A percentile compares a stretch with the other conserved stretches of the same genome.
These are phyloP conservation scores for Agrenia bidenticulata DNA, from an alignment of 2,888 invertebrate genomes.

Conservation along the genomic window DNA sequence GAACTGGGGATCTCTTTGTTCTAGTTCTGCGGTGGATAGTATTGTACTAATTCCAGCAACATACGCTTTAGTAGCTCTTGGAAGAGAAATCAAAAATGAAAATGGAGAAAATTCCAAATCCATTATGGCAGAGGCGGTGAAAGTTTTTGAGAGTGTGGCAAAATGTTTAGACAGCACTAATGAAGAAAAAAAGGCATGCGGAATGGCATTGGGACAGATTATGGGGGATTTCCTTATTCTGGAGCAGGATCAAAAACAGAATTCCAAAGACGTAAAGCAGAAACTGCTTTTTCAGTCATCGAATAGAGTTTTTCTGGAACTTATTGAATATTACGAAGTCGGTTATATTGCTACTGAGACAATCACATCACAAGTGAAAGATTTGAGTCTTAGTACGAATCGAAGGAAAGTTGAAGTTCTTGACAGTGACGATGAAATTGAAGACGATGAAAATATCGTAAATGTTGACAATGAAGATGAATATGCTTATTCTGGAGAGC, in stretches of 20 bases:
- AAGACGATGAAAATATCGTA: constrained; percentile 23
- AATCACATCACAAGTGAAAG: not conserved
- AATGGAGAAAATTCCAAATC: not conserved
- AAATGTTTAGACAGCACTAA: constrained; percentile 43
- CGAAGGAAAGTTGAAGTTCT: constrained; percentile 27
- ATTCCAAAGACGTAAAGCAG: constrained; percentile 5
- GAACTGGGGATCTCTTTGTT: constrained; percentile 35
- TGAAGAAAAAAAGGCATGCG: constrained; percentile 43
- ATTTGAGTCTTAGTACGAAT: not conserved
- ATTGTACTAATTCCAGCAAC: constrained; percentile 32
- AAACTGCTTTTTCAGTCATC: constrained; percentile 40
- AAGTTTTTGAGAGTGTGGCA: constrained; percentile 37
- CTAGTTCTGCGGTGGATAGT: constrained; percentile 22
- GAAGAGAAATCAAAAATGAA: constrained; percentile 30
- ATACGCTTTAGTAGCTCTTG: constrained; percentile 39
- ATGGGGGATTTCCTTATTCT: constrained; percentile 31
- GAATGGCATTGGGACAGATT: constrained; percentile 49
- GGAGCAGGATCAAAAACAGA: not conserved
- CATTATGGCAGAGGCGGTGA: constrained; percentile 5
- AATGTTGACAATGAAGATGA: constrained; percentile 18
- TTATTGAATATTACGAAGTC: constrained; percentile 35
- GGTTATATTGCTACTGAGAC: not conserved
- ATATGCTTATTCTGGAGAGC: constrained; percentile 3
- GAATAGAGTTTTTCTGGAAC: constrained; percentile 28
- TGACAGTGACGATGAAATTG: constrained; percentile 50